phyloP scores from a whole-genome alignment of 2,888 invertebrate species.

The Oxystoma pomonae region DNA sequence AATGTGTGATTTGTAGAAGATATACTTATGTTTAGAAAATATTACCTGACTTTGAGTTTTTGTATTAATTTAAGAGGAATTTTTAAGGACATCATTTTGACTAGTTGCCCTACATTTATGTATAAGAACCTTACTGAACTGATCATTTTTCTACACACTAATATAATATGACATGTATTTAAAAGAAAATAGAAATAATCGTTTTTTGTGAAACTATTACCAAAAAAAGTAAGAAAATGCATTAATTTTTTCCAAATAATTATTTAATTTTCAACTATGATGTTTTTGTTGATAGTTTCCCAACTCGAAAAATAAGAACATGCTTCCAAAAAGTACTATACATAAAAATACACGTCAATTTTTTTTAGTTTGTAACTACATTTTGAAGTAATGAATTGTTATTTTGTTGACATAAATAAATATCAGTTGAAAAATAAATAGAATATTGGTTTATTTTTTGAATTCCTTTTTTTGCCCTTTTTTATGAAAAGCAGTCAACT shows the following conservation, averaged over 20 bases:
- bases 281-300: background rate
- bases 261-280: too few relatives aligned
- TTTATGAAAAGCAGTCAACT: too few relatives aligned
- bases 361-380: constrained; percentile 44
- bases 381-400: constrained; percentile 45
- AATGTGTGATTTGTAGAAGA: too few relatives aligned
- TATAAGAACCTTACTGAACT: constrained; percentile 39
- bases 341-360: constrained; percentile 44
- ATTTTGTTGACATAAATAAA: constrained; percentile 49
- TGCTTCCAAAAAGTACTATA: constrained; percentile 41
- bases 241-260: background rate
- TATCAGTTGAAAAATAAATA: constrained; percentile 41
- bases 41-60: too few relatives aligned
- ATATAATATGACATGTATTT: constrained; percentile 29
- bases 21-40: too few relatives aligned
- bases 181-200: background rate
- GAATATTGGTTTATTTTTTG: too few relatives aligned
- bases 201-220: background rate
- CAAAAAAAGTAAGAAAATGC: background rate
- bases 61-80: too few relatives aligned
- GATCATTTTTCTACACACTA: constrained; percentile 45
- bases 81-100: background rate
- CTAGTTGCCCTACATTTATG: background rate
- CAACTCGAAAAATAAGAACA: constrained; percentile 12
- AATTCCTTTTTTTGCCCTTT: too few relatives aligned